Percentiles rank a stretch among this genome's conserved stretches.
phyloP scores from a whole-genome alignment of 2,888 invertebrate species.

The Noctua janthe region DNA sequence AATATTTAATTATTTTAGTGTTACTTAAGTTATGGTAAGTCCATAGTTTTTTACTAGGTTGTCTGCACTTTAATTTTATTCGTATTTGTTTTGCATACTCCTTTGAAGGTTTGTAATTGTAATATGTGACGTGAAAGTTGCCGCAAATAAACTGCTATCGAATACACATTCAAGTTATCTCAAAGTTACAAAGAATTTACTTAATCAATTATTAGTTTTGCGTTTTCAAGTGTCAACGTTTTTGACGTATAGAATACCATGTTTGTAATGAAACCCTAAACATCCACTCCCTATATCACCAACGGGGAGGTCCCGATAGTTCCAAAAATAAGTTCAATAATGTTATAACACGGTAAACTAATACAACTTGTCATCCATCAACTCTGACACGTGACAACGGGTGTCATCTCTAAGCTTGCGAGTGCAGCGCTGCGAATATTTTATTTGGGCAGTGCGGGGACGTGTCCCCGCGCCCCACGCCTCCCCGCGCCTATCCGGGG shows the following conservation, averaged over 20 bases:
- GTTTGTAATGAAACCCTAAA: background rate
- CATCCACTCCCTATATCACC: too few relatives aligned
- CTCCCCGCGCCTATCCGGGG: constrained; percentile 83
- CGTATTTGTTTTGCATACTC: background rate
- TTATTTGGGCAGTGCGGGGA: constrained; percentile 89
- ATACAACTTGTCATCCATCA: constrained; percentile 61
- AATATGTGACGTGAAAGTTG: background rate
- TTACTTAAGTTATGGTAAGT: constrained; percentile 23
- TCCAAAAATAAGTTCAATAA: constrained; percentile 9
- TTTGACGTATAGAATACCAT: background rate
- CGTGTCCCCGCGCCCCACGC: constrained; percentile 82
- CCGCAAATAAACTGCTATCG: background rate
- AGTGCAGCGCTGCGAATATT: constrained; percentile 85
- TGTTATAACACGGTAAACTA: constrained; percentile 22
- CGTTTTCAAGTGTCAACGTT: background rate
- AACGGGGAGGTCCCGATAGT: background rate
- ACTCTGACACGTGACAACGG: constrained; percentile 76
- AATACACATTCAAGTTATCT: background rate
- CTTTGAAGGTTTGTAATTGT: constrained; percentile 2
- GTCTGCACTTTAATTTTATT: constrained; percentile 22
- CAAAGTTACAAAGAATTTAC: background rate
- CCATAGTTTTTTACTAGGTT: constrained; percentile 1
- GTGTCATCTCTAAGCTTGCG: constrained; percentile 83
- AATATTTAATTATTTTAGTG: constrained; percentile 14
- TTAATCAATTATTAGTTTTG: background rate